Base-by-base conservation (phyloP, 2,888 invertebrate genomes). In the Acrocyrtus sp. region DNA sequence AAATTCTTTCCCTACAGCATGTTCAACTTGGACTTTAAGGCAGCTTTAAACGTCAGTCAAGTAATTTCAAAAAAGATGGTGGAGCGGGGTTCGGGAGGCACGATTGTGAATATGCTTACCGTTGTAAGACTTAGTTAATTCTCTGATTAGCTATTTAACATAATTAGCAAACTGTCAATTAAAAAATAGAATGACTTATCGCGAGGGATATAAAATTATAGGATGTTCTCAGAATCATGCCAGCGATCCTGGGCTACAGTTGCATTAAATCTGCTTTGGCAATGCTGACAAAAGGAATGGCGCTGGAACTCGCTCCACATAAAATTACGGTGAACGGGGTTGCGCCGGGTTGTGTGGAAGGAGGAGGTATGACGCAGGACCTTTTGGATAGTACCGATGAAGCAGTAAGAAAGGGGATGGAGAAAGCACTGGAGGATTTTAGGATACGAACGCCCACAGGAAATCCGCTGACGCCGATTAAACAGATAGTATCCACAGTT, bases 321-420 rank as follows among this genome's bases (percentile, higher is more conserved):
- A 83, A 85, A 27, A 87, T 88, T 50, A 84, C 87, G 15, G 87
- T 87, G 1, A 88, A 88, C 80, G 81, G 84, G 48, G 85, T 88
- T 1, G 86, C 86, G 80, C 87, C 87, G 21, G 87, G 87, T 1
- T 86, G 87, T 61, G 85, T 86, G 1, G n/a, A n/a, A n/a, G n/a
- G n/a, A n/a, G n/a, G n/a, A n/a, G n/a, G n/a, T n/a, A n/a, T n/a
- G n/a, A n/a, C n/a, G n/a, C n/a, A n/a, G n/a, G n/a, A n/a, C n/a
- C n/a, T n/a, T n/a, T n/a, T n/a, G n/a, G n/a, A n/a, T n/a, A n/a
- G n/a, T n/a, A n/a, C n/a, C n/a, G n/a, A n/a, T n/a, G n/a, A n/a
- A n/a, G n/a, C n/a, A n/a, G n/a, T n/a, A n/a, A n/a, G n/a, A n/a
- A n/a, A n/a, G n/a, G n/a, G n/a, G n/a, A n/a, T n/a, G n/a, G n/a